Conservation (phyloP, 2,888 invertebrate species). For the Rhorus exstirpatorius region DNA sequence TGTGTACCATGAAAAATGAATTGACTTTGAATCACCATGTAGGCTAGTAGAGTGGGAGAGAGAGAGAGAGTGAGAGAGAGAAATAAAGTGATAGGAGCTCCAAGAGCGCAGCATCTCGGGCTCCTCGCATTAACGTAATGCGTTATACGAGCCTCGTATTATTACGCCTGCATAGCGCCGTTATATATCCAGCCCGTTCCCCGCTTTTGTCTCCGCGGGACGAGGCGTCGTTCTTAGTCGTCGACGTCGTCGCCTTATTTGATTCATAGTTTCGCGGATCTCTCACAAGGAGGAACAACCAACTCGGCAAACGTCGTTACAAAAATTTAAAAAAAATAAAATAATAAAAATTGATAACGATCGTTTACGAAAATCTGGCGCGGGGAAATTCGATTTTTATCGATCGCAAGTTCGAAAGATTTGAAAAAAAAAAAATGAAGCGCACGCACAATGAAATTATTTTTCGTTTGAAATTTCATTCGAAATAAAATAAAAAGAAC, state of each 20-base stretch:
- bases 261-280: slow-evolving; percentile 58
- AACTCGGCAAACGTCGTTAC: not conserved
- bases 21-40: slow-evolving; percentile 50
- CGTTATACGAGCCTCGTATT: slow-evolving; percentile 65
- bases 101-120: slow-evolving; percentile 52
- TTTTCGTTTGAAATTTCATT: too few relatives aligned
- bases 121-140: slow-evolving; percentile 57
- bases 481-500: too few relatives aligned
- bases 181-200: slow-evolving; percentile 59
- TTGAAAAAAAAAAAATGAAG: too few relatives aligned
- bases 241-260: slow-evolving; percentile 61
- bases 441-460: too few relatives aligned
- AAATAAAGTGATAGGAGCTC: slow-evolving; percentile 47
- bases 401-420: too few relatives aligned
- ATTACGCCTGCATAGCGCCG: slow-evolving; percentile 67
- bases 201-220: slow-evolving; percentile 63
- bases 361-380: too few relatives aligned
- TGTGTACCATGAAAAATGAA: not conserved
- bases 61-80: slow-evolving; percentile 4
- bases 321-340: not conserved
- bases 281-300: slow-evolving; percentile 10
- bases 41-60: slow-evolving; percentile 17
- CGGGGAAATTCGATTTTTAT: too few relatives aligned
- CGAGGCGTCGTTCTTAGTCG: slow-evolving; percentile 50
- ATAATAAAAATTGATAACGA: not conserved